A percentile compares a stretch with the other conserved stretches of the same genome.
Conservation (phyloP, 2,888 invertebrate genomes). For the Arctia plantaginis region DNA sequence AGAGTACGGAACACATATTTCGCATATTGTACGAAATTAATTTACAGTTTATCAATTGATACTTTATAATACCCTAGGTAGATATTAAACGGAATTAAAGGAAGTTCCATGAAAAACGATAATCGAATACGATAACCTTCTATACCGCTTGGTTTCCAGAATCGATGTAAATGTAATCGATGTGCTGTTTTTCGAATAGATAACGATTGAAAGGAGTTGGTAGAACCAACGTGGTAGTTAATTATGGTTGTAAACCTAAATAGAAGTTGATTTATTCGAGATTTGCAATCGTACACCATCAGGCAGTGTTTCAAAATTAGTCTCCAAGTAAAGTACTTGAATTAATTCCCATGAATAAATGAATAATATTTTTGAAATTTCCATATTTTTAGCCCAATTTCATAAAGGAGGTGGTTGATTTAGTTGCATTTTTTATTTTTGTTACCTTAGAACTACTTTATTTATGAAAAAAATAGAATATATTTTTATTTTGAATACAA, state of each 20-base stretch:
- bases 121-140: conserved; percentile 16
- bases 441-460: not conserved
- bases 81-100: not conserved
- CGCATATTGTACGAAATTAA: not conserved
- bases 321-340: not conserved
- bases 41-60: not conserved
- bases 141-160: conserved; percentile 10
- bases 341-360: not conserved
- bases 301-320: not conserved
- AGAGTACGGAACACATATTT: not conserved
- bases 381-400: no score
- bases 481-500: no score
- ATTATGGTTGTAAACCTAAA: conserved; percentile 18
- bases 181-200: conserved; percentile 11
- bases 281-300: not conserved
- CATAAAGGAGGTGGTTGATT: no score
- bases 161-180: conserved; percentile 9
- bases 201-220: conserved; percentile 14
- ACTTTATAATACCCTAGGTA: not conserved
- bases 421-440: no score
- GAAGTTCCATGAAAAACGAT: conserved; percentile 17
- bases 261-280: conserved; percentile 13
- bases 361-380: not conserved
- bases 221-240: conserved; percentile 7
- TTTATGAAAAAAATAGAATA: no score